A percentile compares a stretch with the other conserved stretches of the same genome.
phyloP scores from a whole-genome alignment of 2,888 invertebrate species.

The Muscina levida region DNA sequence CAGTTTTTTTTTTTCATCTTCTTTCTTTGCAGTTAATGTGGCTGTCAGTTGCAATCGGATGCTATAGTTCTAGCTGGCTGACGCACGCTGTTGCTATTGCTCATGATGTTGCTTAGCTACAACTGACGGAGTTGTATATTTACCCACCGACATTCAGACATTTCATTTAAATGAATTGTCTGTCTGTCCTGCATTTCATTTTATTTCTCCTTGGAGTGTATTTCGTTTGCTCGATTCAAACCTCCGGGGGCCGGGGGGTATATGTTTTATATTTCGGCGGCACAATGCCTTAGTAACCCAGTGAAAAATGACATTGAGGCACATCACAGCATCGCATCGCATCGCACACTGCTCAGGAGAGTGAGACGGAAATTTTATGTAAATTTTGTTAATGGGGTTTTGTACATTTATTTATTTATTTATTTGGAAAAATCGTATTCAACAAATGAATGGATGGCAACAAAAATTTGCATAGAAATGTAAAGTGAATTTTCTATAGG shows the following conservation, averaged over 20 bases:
- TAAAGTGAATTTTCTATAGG: too few relatives aligned
- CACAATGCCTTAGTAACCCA: slow-evolving; percentile 29
- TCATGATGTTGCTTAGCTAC: not conserved
- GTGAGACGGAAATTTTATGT: not conserved
- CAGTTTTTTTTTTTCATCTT: not conserved
- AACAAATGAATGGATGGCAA: too few relatives aligned
- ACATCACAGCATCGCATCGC: too few relatives aligned
- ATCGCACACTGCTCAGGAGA: too few relatives aligned
- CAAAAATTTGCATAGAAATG: too few relatives aligned
- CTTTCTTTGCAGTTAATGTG: slow-evolving; percentile 40
- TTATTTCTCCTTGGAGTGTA: slow-evolving; percentile 24
- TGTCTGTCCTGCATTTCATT: slow-evolving; percentile 30
- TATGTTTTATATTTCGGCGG: not conserved
- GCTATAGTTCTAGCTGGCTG: not conserved
- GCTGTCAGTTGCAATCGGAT: slow-evolving; percentile 42
- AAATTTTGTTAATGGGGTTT: not conserved
- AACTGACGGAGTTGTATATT: slow-evolving; percentile 15
- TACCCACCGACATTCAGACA: slow-evolving; percentile 27
- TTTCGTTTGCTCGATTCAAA: slow-evolving; percentile 17
- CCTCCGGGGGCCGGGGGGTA: too few relatives aligned
- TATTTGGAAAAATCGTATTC: too few relatives aligned
- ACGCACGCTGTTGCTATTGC: not conserved
- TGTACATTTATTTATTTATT: not conserved
- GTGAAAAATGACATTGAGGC: not conserved
- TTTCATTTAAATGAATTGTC: slow-evolving; percentile 39